A percentile compares a stretch with the other conserved stretches of the same genome.
Evolutionary conservation across 92 coral and sea anemone species (phyloP).

Genomic region (Siderastrea radians): DNA sequence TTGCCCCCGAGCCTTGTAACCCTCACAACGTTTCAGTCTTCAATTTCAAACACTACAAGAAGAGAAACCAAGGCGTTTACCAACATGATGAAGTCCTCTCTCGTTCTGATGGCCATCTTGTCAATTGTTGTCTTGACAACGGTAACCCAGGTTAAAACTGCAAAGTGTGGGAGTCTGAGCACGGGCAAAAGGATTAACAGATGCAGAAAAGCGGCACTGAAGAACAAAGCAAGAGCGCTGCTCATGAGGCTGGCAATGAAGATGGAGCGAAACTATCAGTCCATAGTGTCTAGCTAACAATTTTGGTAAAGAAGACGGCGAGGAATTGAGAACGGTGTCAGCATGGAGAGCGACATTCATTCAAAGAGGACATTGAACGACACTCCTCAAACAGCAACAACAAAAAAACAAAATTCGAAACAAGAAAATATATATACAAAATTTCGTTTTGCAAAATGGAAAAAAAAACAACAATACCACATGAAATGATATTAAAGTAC

Average conservation of each 20-base stretch:
- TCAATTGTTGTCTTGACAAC: neutral
- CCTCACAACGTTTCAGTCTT: neutral
- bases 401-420: too few relatives aligned
- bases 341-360: too few relatives aligned
- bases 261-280: neutral
- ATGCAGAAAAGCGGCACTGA: neutral
- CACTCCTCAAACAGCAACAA: too few relatives aligned
- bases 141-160: neutral
- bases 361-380: too few relatives aligned
- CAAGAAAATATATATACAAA: too few relatives aligned
- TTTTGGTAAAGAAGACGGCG: too few relatives aligned
- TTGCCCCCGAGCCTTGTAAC: neutral
- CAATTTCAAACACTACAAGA: neutral
- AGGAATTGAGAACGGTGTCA: too few relatives aligned
- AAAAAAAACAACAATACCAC: too few relatives aligned
- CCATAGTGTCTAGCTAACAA: neutral
- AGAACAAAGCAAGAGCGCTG: neutral
- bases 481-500: too few relatives aligned
- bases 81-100: neutral
- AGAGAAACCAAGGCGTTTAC: neutral
- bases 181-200: conserved; percentile 27
- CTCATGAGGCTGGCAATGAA: neutral
- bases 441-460: too few relatives aligned
- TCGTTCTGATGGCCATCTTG: neutral
- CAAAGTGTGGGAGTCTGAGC: neutral